Evolutionary conservation across 2,888 invertebrate species (phyloP).

Genomic region (Automeris io): DNA sequence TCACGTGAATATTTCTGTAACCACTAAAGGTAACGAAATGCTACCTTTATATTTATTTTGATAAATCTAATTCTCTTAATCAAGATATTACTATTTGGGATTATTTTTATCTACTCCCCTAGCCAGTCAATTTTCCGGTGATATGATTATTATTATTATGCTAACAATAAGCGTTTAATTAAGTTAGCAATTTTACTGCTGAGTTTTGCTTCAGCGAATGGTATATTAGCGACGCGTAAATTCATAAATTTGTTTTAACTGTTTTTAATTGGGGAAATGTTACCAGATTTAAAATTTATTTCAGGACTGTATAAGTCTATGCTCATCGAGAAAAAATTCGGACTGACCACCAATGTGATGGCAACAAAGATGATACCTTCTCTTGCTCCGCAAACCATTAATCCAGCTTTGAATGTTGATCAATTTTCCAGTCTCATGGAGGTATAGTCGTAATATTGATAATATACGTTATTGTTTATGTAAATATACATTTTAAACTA

Average conservation of each 20-base stretch:
- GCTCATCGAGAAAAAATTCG: slow-evolving; percentile 93
- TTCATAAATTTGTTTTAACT: not conserved
- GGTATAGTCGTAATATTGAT: slow-evolving; percentile 28
- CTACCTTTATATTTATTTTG: not conserved
- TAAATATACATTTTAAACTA: not conserved
- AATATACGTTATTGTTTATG: not conserved
- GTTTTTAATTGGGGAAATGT: not conserved
- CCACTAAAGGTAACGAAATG: not conserved
- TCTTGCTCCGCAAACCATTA: slow-evolving; percentile 93
- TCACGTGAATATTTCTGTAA: slow-evolving; percentile 1
- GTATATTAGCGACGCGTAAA: not conserved
- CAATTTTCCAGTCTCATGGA: slow-evolving; percentile 61
- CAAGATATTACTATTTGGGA: no score
- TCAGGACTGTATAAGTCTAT: slow-evolving; percentile 94
- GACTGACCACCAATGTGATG: slow-evolving; percentile 92
- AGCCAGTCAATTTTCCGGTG: no score
- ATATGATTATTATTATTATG: no score
- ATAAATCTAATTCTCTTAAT: no score
- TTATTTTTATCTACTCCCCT: no score
- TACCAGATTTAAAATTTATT: slow-evolving; percentile 25
- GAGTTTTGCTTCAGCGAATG: slow-evolving; percentile 7
- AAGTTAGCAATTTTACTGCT: slow-evolving; percentile 5
- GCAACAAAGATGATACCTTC: slow-evolving; percentile 96
- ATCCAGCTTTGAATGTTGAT: slow-evolving; percentile 77
- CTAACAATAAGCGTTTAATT: no score